Evolutionary conservation across 2,888 invertebrate genomes (phyloP).

Genomic region (Sepiola atlantica): DNA sequence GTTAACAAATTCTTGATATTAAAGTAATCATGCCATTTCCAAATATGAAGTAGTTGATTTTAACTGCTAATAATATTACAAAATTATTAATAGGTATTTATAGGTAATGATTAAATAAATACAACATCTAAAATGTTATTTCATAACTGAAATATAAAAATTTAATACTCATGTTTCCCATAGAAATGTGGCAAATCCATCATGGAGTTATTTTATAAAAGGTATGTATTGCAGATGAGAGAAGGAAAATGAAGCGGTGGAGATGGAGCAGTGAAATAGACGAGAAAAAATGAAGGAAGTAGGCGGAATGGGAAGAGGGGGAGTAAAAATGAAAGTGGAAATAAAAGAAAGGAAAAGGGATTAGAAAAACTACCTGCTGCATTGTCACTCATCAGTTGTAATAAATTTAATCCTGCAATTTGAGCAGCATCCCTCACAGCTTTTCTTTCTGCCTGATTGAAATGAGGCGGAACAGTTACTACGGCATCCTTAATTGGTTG

Average conservation of each 20-base stretch:
- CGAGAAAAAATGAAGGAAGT: background rate
- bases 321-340: background rate
- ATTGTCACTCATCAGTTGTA: slow-evolving; percentile 91
- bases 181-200: no score
- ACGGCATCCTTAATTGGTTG: slow-evolving; percentile 95
- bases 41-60: no score
- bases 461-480: slow-evolving; percentile 95
- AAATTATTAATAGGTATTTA: no score
- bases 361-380: slow-evolving; percentile 80
- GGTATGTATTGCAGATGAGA: background rate
- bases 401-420: slow-evolving; percentile 88
- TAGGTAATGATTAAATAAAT: no score
- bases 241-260: background rate
- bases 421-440: slow-evolving; percentile 91
- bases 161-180: background rate
- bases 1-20: no score
- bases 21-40: no score
- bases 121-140: background rate
- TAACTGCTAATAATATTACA: no score
- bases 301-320: no score
- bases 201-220: no score
- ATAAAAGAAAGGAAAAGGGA: background rate
- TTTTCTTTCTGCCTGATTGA: slow-evolving; percentile 94
- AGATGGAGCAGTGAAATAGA: background rate
- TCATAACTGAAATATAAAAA: background rate